Conservation (phyloP, 1,140 invertebrate genomes). For the Drosophila carrolli region DNA sequence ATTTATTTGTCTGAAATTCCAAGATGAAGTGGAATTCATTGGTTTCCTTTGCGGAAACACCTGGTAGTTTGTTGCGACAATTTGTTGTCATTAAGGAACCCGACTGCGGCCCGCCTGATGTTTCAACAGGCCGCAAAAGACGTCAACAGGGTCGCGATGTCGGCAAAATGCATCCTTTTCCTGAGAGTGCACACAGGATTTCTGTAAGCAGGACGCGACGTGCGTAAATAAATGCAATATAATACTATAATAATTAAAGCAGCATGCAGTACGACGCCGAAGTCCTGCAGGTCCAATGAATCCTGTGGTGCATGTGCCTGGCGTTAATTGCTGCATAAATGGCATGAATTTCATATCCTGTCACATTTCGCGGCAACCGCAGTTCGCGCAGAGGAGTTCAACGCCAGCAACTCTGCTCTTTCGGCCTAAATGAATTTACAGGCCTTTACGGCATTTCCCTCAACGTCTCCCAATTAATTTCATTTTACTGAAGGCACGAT, state of each 20-base stretch:
- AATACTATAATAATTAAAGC: conserved; percentile 82
- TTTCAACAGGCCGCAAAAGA: conserved; percentile 39
- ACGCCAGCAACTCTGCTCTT: conserved; percentile 9
- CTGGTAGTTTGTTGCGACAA: conserved; percentile 71
- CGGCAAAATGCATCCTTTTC: conserved; percentile 26
- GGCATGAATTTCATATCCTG: conserved; percentile 77
- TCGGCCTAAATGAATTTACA: conserved; percentile 72
- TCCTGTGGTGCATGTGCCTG: conserved; percentile 51
- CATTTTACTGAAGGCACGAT: conserved; percentile 55
- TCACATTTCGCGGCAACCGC: conserved; percentile 63
- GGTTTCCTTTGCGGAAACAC: conserved; percentile 54
- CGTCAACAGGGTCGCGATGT: conserved; percentile 16
- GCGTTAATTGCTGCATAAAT: conserved; percentile 81
- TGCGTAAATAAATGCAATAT: conserved; percentile 79
- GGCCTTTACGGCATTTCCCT: conserved; percentile 56
- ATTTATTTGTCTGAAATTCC: conserved; percentile 23
- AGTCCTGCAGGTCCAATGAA: conserved; percentile 18
- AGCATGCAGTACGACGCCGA: conserved; percentile 36
- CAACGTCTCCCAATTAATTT: conserved; percentile 75
- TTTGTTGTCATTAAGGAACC: conserved; percentile 71
- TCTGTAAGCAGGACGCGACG: conserved; percentile 15
- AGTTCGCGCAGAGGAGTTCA: conserved; percentile 34
- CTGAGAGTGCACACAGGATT: conserved; percentile 25
- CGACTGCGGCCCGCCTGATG: conserved; percentile 28
- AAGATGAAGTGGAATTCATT: conserved; percentile 20